phyloP scores from a whole-genome alignment of 2,888 invertebrate genomes.

The Athalia rosae region DNA sequence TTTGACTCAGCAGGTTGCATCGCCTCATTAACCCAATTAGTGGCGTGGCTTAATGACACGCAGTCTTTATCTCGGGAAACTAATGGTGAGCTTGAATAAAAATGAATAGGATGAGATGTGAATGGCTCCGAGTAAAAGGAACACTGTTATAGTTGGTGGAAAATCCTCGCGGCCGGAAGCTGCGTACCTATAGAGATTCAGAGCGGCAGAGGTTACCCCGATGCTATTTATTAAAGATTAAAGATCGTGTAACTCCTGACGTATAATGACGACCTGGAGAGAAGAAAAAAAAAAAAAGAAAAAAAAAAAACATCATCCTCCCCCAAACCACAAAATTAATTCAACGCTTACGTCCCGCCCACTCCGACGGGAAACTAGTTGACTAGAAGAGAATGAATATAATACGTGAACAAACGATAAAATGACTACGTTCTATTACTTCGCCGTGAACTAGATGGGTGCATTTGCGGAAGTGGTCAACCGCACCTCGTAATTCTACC shows the following conservation, averaged over 20 bases:
- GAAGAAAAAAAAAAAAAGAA: neutral
- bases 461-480: too few relatives aligned
- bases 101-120: slow-evolving; percentile 36
- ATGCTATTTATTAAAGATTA: too few relatives aligned
- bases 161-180: neutral
- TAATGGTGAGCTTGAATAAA: slow-evolving; percentile 32
- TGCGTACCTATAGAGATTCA: too few relatives aligned
- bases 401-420: too few relatives aligned
- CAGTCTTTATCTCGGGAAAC: slow-evolving; percentile 51
- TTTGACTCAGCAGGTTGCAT: slow-evolving; percentile 56
- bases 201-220: too few relatives aligned
- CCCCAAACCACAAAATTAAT: neutral
- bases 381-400: too few relatives aligned
- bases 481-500: too few relatives aligned
- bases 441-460: too few relatives aligned
- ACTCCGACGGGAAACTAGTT: too few relatives aligned
- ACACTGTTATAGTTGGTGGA: slow-evolving; percentile 20
- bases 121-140: slow-evolving; percentile 37
- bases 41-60: slow-evolving; percentile 62
- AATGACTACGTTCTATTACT: too few relatives aligned
- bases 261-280: neutral
- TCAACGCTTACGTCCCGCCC: too few relatives aligned
- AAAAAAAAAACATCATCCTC: neutral
- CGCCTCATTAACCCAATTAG: slow-evolving; percentile 70
- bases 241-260: too few relatives aligned